Evolutionary conservation across 2,113 vertebrate species (phyloP), one percentile per base, ranked within the genome.

Genomic region (Melanocharis versteri): DNA sequence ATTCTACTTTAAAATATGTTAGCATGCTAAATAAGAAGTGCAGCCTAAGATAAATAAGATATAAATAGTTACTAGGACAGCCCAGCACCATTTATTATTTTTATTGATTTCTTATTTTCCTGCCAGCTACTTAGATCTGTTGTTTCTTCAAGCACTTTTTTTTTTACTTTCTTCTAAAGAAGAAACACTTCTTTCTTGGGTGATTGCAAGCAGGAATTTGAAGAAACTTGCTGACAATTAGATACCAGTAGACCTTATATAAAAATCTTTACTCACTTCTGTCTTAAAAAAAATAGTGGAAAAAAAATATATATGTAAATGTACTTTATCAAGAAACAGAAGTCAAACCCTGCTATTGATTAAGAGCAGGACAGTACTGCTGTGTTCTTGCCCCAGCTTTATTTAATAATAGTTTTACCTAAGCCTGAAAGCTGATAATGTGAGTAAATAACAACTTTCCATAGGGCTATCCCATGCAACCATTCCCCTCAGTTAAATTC

Each of bases 11-110:
- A 97, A 96, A 92, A 94, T 94, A 83, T 65, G 94, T 58, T 90
- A 72, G 70, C 37, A 66, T 73, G 51, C 39, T 84, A 87, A 91
- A 62, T 56, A 51, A 68, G 71, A 86, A 93, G n/a, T 24, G 11
- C 56, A 72, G 31, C 70, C 73, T 51, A 89, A 92, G 78, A 93
- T 57, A 85, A 97, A 92, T 89, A 94, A 69, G 62, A 89, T 50
- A 94, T 57, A 87, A 97, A 96, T 87, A 95, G 94, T 94, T 97
- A 94, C 90, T 92, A 72, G 48, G 72, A 87, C 61, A 92, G 54
- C 56, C 39, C 53, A 95, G 62, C 80, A 88, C 75, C 2, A 68
- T 92, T 96, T 90, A 47, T 47, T 89, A 82, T 89, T 93, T 96
- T 88, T 71, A 77, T 37, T 94, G 11, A 23, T 92, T 51, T 83